These are phyloP conservation scores for Corythaeola cristata DNA, from an alignment of 2,113 vertebrate species.

Conservation along the genomic window DNA sequence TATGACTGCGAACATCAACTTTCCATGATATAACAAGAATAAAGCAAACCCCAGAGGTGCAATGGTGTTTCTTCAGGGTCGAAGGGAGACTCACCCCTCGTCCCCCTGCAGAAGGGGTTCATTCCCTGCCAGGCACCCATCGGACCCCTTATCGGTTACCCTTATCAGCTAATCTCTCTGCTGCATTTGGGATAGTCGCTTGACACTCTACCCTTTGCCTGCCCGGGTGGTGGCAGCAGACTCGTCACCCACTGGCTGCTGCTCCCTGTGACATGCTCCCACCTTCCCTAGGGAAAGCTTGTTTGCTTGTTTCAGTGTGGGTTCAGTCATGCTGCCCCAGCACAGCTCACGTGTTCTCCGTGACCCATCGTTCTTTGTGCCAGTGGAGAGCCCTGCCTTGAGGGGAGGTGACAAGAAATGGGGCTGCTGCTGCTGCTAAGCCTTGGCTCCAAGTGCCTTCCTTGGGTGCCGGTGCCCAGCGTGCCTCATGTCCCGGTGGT, in stretches of 20 bases:
- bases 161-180: no score
- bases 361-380: rapidly evolving
- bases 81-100: rapidly evolving
- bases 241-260: rapidly evolving
- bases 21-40: background rate
- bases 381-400: background rate
- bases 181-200: background rate
- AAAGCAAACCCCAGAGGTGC: background rate
- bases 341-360: background rate
- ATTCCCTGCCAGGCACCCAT: background rate
- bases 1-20: background rate
- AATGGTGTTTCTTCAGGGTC: background rate
- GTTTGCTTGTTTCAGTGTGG: background rate
- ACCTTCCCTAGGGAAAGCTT: background rate
- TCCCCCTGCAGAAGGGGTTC: background rate
- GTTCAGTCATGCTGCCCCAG: background rate
- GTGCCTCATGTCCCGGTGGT: rapidly evolving
- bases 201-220: background rate
- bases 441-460: background rate
- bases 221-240: background rate
- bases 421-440: background rate
- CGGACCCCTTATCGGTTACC: rapidly evolving
- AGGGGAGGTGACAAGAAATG: background rate
- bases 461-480: background rate
- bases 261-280: rapidly evolving